These are phyloP conservation scores for Trichogramma evanescens DNA, from an alignment of 2,888 invertebrate species.

Conservation along the genomic window DNA sequence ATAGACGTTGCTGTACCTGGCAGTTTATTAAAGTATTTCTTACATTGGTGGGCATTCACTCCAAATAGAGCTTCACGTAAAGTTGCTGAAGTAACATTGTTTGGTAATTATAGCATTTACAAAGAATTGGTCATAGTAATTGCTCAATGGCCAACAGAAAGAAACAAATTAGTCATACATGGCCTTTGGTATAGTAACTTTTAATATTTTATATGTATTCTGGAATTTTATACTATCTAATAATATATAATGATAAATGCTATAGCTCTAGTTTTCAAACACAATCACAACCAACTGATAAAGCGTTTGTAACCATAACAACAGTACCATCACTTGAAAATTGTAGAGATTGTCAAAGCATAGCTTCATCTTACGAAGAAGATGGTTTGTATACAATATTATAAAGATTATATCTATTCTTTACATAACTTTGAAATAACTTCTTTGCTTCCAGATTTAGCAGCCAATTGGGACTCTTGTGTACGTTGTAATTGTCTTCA, in stretches of 20 bases:
- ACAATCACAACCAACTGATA: slow-evolving; percentile 43
- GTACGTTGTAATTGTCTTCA: slow-evolving; percentile 70
- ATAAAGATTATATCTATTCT: neutral
- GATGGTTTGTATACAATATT: slow-evolving; percentile 39
- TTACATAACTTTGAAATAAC: neutral
- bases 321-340: slow-evolving; percentile 60
- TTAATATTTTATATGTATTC: neutral
- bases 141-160: slow-evolving; percentile 66
- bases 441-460: slow-evolving; percentile 43
- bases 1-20: slow-evolving; percentile 33
- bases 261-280: slow-evolving; percentile 35
- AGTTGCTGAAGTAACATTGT: slow-evolving; percentile 56
- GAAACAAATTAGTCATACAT: slow-evolving; percentile 60
- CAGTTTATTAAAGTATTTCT: slow-evolving; percentile 53
- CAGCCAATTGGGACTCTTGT: slow-evolving; percentile 53
- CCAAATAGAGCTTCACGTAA: slow-evolving; percentile 53
- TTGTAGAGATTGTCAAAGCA: slow-evolving; percentile 55
- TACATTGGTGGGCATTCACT: slow-evolving; percentile 62
- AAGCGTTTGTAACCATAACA: slow-evolving; percentile 61
- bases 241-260: neutral
- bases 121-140: slow-evolving; percentile 57
- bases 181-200: slow-evolving; percentile 55
- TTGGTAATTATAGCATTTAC: slow-evolving; percentile 51
- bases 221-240: neutral
- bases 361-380: slow-evolving; percentile 50